Base-by-base conservation (phyloP, 2,797 vertebrate species). In the Champsocephalus esox region DNA sequence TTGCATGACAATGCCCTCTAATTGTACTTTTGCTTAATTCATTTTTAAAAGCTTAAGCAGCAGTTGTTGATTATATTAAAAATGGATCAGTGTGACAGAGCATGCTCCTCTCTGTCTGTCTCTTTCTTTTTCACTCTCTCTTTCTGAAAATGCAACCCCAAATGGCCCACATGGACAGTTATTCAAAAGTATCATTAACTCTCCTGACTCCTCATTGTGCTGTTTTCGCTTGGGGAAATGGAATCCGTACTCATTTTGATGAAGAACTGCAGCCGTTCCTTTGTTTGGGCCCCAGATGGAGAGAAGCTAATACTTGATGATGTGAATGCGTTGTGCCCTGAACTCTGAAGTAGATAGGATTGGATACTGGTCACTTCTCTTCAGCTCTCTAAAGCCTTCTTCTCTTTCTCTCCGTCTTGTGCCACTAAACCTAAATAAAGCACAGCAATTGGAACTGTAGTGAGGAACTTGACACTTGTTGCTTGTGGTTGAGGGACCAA, bases 121-220 rank as follows among this genome's bases (percentile, higher is more conserved):
- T 51, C 38, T 65, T 72, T 70, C 34, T 64, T n/a, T 52, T 45
- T 43, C 3, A 1, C 48, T 66, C 59, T 32, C 77, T 66, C 79
- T 80, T 75, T 51, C 76, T 71, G 63, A 73, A 82, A 75, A 76
- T 76, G 73, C 81, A 80, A 77, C 85, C 83, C 84, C 73, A 73
- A 93, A 87, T 72, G 34, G 85, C 80, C 82, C 64, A 65, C 75
- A 77, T 73, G 73, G 82, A 79, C 85, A 87, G 88, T 91, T 93
- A 92, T 93, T 93, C 90, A 88, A 76, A 66, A 80, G 84, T 87
- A 86, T 90, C 90, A 93, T 95, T 94, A 93, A 94, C 92, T 92
- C 90, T 80, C 77, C 70, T 93, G 91, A 92, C 92, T 91, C 84
- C 79, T 86, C 85, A 92, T 94, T 93, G 90, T 93, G 88, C 74